Base-by-base conservation (phyloP, 2,113 vertebrate species). In the Calonectris borealis region DNA sequence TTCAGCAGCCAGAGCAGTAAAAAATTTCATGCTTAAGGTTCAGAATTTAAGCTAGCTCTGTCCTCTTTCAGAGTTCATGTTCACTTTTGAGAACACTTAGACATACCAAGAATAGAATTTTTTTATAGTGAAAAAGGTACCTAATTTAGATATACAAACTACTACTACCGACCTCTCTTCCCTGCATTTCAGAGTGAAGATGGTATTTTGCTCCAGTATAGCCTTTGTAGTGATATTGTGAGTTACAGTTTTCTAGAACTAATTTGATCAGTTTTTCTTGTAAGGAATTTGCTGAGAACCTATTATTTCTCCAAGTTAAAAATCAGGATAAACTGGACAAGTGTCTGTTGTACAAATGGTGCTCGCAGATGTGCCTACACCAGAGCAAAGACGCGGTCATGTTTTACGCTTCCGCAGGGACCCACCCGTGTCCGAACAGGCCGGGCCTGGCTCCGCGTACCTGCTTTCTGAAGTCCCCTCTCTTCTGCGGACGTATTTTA, bases 401-500 rank as follows among this genome's bases (percentile, higher is more conserved):
- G 38, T 16, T n/a, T 24, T 0, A 3, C 0, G 2, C 32, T 13
- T 13, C 57, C 1, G 9, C 49, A 3, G 60, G 60, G 51, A 38
- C 16, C 60, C 26, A 16, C 31, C 31, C 36, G 9, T 1, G 55
- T 4, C 72, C 0, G 1, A 4, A 18, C 36, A 11, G 77, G 36
- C 52, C 0, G 0, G 12, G 44, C 48, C 76, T 2, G 52, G 19
- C 61, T 17, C 57, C 16, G 0, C 7, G 83, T 98, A 99, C 99
- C 98, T 99, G 98, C 95, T 99, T 99, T 82, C 99, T 98, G 93
- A 99, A 52, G 89, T 98, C 97, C 16, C 99, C 98, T 61, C 98
- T 98, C 96, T 99, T 99, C 95, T 98, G 99, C 5, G 99, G 99
- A 9, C 98, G 98, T 55, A 99, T 90, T 83, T 97, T 99, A 71